phyloP scores from a whole-genome alignment of 2,888 invertebrate species.

The Miltochrista miniata region DNA sequence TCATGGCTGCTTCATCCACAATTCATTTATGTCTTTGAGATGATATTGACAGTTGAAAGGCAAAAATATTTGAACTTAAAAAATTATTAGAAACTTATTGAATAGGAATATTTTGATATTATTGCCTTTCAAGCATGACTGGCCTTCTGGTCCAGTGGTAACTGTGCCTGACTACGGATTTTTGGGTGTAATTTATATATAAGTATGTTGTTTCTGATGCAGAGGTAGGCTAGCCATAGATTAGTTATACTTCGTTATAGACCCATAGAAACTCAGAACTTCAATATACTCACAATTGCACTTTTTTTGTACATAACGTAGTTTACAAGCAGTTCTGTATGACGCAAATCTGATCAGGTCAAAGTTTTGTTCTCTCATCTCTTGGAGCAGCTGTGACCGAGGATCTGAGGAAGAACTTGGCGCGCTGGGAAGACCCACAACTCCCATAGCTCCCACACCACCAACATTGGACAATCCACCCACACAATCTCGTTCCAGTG shows the following conservation, averaged over 20 bases:
- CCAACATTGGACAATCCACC: constrained; percentile 55
- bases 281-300: constrained; percentile 91
- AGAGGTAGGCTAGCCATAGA: too few species aligned
- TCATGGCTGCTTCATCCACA: constrained; percentile 4
- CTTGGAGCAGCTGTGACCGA: constrained; percentile 90
- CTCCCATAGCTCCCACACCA: constrained; percentile 38
- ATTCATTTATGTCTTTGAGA: constrained; percentile 2
- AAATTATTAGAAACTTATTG: too few species aligned
- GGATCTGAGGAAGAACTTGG: constrained; percentile 79
- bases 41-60: not conserved
- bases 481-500: constrained; percentile 68
- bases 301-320: constrained; percentile 98
- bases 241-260: too few species aligned
- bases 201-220: too few species aligned
- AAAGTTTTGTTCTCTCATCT: constrained; percentile 95
- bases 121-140: too few species aligned
- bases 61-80: too few species aligned
- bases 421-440: constrained; percentile 36
- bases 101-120: too few species aligned
- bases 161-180: too few species aligned
- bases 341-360: constrained; percentile 99
- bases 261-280: too few species aligned
- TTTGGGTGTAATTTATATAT: too few species aligned
- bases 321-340: constrained; percentile 98
- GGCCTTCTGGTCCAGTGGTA: too few species aligned